phyloP scores from a whole-genome alignment of 2,113 vertebrate species.

The Todiramphus saurophagus region DNA sequence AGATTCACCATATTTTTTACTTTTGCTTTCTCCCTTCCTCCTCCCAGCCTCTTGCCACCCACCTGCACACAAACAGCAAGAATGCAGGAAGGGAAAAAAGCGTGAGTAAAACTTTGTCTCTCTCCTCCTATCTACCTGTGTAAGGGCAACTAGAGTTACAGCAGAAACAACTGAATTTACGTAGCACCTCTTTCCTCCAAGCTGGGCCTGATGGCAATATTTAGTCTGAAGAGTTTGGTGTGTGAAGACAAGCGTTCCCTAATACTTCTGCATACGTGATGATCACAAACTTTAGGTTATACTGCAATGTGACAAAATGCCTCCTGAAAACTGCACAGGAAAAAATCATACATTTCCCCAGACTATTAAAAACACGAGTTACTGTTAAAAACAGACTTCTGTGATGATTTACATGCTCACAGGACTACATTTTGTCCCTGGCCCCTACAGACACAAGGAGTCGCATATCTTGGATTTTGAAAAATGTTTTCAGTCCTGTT shows the following conservation, averaged over 20 bases:
- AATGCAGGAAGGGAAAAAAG: neutral
- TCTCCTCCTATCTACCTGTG: neutral
- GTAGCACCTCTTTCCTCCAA: neutral
- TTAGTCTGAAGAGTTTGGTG: neutral
- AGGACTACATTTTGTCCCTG: neutral
- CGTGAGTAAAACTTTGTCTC: neutral
- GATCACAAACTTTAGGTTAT: neutral
- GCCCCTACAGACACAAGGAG: neutral
- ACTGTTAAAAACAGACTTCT: neutral
- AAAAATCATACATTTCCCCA: neutral
- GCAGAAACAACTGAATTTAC: neutral
- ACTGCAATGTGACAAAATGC: neutral
- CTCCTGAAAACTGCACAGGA: neutral
- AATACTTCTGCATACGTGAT: neutral
- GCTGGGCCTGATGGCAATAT: neutral
- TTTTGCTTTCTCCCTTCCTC: neutral
- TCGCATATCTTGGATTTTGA: neutral
- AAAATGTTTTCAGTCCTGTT: neutral
- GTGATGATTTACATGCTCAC: neutral
- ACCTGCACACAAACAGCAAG: fast-evolving
- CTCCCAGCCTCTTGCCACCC: neutral
- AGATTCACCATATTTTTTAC: neutral
- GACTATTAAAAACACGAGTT: neutral
- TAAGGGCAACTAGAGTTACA: neutral
- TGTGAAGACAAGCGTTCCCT: neutral